Percentiles rank a stretch among this genome's conserved stretches.
phyloP scores from a whole-genome alignment of 2,888 invertebrate species.

The Morpho helenor region DNA sequence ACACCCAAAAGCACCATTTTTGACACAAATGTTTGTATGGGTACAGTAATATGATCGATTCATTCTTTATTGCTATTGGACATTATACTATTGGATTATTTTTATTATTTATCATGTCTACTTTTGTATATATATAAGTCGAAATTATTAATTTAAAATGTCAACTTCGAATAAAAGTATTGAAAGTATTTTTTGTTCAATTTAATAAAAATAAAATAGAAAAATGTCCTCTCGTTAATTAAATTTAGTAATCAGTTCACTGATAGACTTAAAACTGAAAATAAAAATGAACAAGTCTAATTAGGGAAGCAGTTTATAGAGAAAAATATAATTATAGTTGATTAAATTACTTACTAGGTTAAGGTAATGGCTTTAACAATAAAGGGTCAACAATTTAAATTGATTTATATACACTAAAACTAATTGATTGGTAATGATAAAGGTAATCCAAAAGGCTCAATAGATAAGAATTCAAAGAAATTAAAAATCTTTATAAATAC shows the following conservation, averaged over 20 bases:
- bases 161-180: background rate
- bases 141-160: too few relatives aligned
- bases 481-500: background rate
- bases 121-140: too few relatives aligned
- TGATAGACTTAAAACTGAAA: slow-evolving; percentile 54
- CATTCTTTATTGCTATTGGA: slow-evolving; percentile 7
- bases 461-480: slow-evolving; percentile 21
- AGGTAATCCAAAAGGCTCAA: slow-evolving; percentile 26
- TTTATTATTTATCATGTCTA: slow-evolving; percentile 4
- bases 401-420: slow-evolving; percentile 66
- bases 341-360: slow-evolving; percentile 45
- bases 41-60: slow-evolving; percentile 13
- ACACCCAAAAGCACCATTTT: slow-evolving; percentile 66
- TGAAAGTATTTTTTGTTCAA: background rate
- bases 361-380: slow-evolving; percentile 54
- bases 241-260: slow-evolving; percentile 55
- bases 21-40: slow-evolving; percentile 56
- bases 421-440: slow-evolving; percentile 37
- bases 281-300: slow-evolving; percentile 43
- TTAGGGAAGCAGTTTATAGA: slow-evolving; percentile 47
- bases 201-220: slow-evolving; percentile 30
- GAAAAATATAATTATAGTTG: slow-evolving; percentile 48
- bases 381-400: slow-evolving; percentile 61
- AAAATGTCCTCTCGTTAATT: slow-evolving; percentile 40
- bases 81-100: slow-evolving; percentile 11